phyloP scores from a whole-genome alignment of 2,113 vertebrate genomes.

The Pluvialis apricaria region DNA sequence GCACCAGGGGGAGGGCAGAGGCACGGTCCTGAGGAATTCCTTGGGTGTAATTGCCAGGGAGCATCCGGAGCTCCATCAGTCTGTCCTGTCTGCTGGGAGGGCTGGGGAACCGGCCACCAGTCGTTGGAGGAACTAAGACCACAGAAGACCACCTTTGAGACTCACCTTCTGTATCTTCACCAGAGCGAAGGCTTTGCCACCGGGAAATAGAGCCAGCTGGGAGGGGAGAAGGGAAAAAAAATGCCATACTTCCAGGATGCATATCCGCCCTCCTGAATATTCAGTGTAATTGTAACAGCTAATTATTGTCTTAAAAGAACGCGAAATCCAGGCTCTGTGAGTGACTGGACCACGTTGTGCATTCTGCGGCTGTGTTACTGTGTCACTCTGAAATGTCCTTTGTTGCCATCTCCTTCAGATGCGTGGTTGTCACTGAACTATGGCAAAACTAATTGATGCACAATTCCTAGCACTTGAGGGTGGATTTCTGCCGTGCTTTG shows the following conservation, averaged over 20 bases:
- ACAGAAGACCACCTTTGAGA: neutral
- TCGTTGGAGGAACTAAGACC: neutral
- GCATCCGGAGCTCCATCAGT: rapidly evolving
- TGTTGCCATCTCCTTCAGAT: neutral
- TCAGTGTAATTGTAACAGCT: neutral
- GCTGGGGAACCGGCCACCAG: neutral
- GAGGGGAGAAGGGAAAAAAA: neutral
- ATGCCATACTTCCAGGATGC: neutral
- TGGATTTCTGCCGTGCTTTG: neutral
- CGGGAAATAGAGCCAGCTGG: neutral
- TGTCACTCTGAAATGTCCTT: neutral
- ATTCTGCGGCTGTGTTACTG: neutral
- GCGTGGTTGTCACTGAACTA: neutral
- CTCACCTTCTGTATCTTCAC: neutral
- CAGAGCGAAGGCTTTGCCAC: neutral
- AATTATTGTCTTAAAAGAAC: neutral
- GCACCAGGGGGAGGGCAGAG: neutral
- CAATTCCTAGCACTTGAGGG: neutral
- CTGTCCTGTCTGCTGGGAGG: neutral
- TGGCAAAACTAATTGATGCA: neutral
- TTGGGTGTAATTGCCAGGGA: neutral
- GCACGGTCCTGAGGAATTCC: rapidly evolving
- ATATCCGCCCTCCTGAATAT: neutral
- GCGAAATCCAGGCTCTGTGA: neutral
- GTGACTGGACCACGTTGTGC: rapidly evolving